phyloP scores from a whole-genome alignment of 2,797 vertebrate species.

The Parauchenoglanis punctatus region DNA sequence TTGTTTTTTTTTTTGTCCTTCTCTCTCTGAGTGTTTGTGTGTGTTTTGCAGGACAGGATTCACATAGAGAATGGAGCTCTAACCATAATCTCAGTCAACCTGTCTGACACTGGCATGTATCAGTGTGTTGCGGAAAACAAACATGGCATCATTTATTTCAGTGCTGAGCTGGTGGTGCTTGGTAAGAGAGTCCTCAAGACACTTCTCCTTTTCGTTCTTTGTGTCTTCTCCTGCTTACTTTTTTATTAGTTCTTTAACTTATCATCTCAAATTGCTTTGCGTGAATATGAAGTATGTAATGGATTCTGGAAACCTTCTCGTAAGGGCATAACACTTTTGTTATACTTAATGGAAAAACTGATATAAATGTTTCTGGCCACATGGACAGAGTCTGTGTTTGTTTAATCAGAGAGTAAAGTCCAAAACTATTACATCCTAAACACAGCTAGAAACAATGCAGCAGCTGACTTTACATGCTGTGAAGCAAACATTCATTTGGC shows the following conservation, averaged over 20 bases:
- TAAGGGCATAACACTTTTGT: not conserved
- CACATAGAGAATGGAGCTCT: conserved; percentile 90
- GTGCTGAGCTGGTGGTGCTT: conserved; percentile 90
- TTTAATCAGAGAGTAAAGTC: not conserved
- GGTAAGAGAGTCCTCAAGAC: conserved; percentile 79
- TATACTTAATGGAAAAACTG: not conserved
- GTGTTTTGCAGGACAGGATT: conserved; percentile 83
- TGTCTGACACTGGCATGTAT: conserved; percentile 93
- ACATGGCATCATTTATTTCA: conserved; percentile 89
- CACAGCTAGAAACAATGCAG: not conserved
- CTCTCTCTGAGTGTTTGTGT: conserved; percentile 49
- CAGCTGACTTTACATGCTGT: not conserved
- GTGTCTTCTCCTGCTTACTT: not conserved
- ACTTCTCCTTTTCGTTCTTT: not conserved
- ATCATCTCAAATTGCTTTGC: not conserved
- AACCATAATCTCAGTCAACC: conserved; percentile 83
- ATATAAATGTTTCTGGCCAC: not conserved
- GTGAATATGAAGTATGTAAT: not conserved
- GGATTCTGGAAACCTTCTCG: not conserved
- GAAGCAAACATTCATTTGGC: not conserved
- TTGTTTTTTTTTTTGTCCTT: conserved; percentile 56
- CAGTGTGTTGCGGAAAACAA: conserved; percentile 97
- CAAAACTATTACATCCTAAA: not conserved
- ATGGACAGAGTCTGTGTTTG: not conserved
- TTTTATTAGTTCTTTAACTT: conserved; percentile 62